phyloP scores from a whole-genome alignment of 2,888 invertebrate genomes.

The Eristalis arbustorum region DNA sequence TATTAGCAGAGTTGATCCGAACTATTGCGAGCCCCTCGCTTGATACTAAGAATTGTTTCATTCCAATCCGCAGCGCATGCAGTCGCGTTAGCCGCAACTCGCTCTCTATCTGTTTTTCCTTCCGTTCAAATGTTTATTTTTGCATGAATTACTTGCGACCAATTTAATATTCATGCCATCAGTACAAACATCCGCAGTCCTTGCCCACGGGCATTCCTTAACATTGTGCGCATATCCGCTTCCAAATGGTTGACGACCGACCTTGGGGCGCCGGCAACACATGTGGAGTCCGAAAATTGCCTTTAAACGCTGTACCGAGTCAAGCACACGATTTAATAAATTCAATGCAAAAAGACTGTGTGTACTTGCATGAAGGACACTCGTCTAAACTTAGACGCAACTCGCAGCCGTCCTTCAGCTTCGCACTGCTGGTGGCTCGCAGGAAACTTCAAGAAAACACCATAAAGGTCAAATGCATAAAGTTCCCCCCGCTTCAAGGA shows the following conservation, averaged over 20 bases:
- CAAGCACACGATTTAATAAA: neutral
- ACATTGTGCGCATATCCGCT: neutral
- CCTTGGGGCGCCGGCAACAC: neutral
- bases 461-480: neutral
- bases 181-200: too few relatives aligned
- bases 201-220: too few relatives aligned
- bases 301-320: neutral
- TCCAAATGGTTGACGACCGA: neutral
- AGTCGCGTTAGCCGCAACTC: too few relatives aligned
- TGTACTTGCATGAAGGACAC: neutral
- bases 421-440: neutral
- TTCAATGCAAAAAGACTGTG: neutral
- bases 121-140: too few relatives aligned
- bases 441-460: neutral
- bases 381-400: neutral
- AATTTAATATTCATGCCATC: too few relatives aligned
- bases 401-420: neutral
- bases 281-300: neutral
- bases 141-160: too few relatives aligned
- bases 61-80: too few relatives aligned
- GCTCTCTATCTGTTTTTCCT: too few relatives aligned
- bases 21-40: too few relatives aligned
- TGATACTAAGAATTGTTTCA: too few relatives aligned
- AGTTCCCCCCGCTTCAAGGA: neutral
- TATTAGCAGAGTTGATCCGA: too few relatives aligned